Evolutionary conservation across 2,888 invertebrate genomes (phyloP), one percentile per base, ranked within the genome.

Genomic region (Orthosia gothica): DNA sequence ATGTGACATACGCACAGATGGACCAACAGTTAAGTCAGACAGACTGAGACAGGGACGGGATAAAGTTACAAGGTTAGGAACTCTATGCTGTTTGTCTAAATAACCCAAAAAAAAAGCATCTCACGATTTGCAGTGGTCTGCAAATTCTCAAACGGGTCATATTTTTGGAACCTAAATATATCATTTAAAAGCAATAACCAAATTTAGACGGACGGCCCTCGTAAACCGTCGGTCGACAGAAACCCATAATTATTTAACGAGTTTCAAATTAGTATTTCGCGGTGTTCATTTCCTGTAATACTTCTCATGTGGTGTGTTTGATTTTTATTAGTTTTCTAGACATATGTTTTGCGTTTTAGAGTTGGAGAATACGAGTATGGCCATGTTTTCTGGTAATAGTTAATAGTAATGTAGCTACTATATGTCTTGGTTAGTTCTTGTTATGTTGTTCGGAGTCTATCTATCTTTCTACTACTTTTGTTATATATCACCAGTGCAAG

Each of bases 211-310:
- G 20, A 20, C 54, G 13, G 54, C 18, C 11, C 58, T 84, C 82
- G 65, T 87, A 86, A 87, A 86, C 49, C 59, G n/a, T n/a, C 11
- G 23, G 64, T 74, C 72, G 68, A 55, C 71, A 70, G 82, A 69
- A 75, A 69, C 40, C 72, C 72, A 64, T 76, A 52, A 73, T 66
- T 61, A 68, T 78, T 87, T 86, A 83, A 87, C 75, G 88, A 83
- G 73, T 87, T 79, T 79, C 74, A 78, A 87, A 88, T 88, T 86
- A 86, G 74, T 85, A 76, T 79, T 87, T 82, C 71, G 86, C 81
- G 86, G 86, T 81, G 67, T 63, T 40, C 74, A 70, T 70, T 83
- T 87, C 86, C 88, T 79, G 86, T 70, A 50, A 57, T 67, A 32
- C 70, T 55, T 49, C 71, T 74, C 70, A 80, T 81, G 83, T 86